These are phyloP conservation scores for Erinaceus europaeus DNA, from an alignment of 2,113 vertebrate genomes.

Conservation along the genomic window DNA sequence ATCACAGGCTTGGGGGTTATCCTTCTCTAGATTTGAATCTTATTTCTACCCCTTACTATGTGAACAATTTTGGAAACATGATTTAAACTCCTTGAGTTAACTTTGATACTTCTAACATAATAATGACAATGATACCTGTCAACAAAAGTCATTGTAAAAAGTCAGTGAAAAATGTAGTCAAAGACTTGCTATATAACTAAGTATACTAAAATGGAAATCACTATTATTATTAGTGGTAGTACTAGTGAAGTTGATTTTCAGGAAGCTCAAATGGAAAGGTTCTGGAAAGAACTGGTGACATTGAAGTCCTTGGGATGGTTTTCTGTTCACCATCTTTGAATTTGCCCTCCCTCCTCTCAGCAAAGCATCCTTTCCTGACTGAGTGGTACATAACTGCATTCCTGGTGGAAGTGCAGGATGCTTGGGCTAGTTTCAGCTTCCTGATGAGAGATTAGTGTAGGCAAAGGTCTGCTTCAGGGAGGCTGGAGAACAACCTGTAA, in stretches of 20 bases:
- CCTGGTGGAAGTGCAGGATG: background rate
- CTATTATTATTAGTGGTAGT: background rate
- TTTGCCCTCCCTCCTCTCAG: background rate
- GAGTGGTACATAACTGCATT: background rate
- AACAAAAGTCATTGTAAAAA: background rate
- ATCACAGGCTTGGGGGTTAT: background rate
- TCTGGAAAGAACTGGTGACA: background rate
- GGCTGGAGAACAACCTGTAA: slow-evolving; percentile 33
- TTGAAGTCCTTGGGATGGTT: background rate
- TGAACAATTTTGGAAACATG: background rate
- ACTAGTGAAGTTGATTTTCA: background rate
- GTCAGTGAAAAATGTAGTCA: background rate
- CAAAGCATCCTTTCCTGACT: background rate
- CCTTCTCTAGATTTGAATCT: background rate
- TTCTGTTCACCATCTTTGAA: background rate
- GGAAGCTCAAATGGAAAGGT: background rate
- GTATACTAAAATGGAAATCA: background rate
- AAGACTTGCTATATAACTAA: background rate
- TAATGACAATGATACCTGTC: background rate
- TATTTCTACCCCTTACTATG: background rate
- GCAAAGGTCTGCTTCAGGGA: background rate
- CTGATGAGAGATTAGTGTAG: slow-evolving; percentile 49
- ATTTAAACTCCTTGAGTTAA: background rate
- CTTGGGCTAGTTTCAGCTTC: slow-evolving; percentile 5
- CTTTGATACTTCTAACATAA: background rate